Evolutionary conservation across 2,888 invertebrate genomes (phyloP), one percentile per base, ranked within the genome.

Genomic region (Tipula lateralis): DNA sequence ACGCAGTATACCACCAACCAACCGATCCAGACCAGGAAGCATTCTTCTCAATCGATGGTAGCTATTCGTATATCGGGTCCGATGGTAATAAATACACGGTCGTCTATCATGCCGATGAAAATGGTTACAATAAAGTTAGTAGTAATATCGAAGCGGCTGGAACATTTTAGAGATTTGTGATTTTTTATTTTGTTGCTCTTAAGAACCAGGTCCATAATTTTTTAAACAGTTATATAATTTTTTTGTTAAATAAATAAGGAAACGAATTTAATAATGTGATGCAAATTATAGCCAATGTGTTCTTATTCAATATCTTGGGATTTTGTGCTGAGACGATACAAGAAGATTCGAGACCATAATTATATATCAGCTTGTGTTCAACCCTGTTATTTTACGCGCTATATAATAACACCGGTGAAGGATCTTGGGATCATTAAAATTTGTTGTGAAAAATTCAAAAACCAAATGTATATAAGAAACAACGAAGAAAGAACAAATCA

Each of bases 21-120:
- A 24, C 66, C 24, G 66, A 66, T 24, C 66, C 66, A 7, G 66
- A 66, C 2, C 7, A 7, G 0, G 87, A 87, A 66, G 86, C 87
- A 7, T 86, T 85, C 7, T 87, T 87, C 24, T 85, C 87, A 16
- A 87, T 87, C 84, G 86, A 86, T 19, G 88, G 88, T 32, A 86
- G 86, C 13, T 88, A 87, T 83, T 86, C 87, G 84, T 88, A 87
- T 66, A 86, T 87, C 50, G 88, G 87, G 85, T 86, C 86, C 12
- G 86, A 87, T 30, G 88, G 88, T 5, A 85, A 85, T 84, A 85
- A 86, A n/a, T 87, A 87, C 85, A 86, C 86, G 86, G 88, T 88
- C 12, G 87, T 86, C 34, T 88, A 87, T 82, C 87, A 87, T 32
- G 88, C 88, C 66, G 88, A 88, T 85, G 87, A 88, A 84, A 87